Percentiles rank a stretch among this genome's conserved stretches.
Conservation (phyloP, 2,797 vertebrate species). For the Oceanodroma leucorhoa region DNA sequence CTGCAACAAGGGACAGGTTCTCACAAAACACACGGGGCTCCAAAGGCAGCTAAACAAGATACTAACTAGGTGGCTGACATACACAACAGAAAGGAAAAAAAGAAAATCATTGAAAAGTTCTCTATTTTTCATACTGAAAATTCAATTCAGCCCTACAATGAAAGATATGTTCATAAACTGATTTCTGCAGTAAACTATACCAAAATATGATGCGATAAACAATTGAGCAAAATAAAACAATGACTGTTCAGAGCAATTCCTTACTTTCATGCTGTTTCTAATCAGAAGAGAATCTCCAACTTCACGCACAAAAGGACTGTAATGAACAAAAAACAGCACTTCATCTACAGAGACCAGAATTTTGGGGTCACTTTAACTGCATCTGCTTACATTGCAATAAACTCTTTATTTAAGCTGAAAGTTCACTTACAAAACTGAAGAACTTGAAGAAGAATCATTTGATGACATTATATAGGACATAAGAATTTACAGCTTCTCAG, state of each 20-base stretch:
- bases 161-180: accelerated
- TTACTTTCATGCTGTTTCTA: neutral
- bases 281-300: neutral
- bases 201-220: neutral
- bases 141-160: neutral
- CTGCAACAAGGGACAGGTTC: neutral
- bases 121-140: neutral
- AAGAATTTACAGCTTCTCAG: neutral
- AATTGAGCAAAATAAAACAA: neutral
- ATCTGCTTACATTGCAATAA: neutral
- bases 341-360: neutral
- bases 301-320: neutral
- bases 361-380: neutral
- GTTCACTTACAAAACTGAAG: neutral
- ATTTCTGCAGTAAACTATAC: neutral
- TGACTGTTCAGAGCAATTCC: neutral
- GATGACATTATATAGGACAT: accelerated
- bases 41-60: neutral
- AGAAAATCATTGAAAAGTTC: neutral
- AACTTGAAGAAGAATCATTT: neutral
- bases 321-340: neutral
- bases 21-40: neutral
- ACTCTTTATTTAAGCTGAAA: neutral
- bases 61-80: neutral
- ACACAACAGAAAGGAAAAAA: neutral